Evolutionary conservation across 2,888 invertebrate genomes (phyloP).

Genomic region (Tachina grossa): DNA sequence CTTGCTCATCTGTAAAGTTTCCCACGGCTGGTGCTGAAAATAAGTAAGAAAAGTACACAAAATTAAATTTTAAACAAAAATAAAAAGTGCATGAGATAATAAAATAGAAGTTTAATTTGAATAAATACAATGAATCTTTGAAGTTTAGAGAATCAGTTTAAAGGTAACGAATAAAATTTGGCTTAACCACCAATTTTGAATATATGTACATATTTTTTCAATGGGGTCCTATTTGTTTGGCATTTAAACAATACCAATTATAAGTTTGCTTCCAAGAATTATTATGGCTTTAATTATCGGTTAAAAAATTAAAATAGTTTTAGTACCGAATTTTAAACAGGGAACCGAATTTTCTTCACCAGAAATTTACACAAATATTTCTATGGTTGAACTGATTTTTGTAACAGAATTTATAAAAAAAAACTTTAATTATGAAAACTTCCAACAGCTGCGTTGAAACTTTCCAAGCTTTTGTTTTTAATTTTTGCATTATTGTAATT

Average conservation of each 20-base stretch:
- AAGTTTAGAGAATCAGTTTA: too few species aligned
- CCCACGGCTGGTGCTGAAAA: conserved; percentile 84
- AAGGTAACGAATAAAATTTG: too few species aligned
- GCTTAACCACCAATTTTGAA: too few species aligned
- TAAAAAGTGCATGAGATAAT: background rate
- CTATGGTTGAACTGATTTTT: background rate
- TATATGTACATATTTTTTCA: too few species aligned
- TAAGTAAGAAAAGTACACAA: conserved; percentile 26
- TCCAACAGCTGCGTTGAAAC: conserved; percentile 35
- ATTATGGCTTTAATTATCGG: too few species aligned
- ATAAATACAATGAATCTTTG: background rate
- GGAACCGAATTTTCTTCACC: too few species aligned
- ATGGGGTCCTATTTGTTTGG: too few species aligned
- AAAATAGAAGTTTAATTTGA: background rate
- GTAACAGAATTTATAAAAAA: background rate
- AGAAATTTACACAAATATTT: too few species aligned
- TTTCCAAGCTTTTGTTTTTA: conserved; percentile 27
- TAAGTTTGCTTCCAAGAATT: background rate
- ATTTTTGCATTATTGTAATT: background rate
- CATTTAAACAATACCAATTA: too few species aligned
- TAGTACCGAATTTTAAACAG: too few species aligned
- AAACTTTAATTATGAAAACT: conserved; percentile 33
- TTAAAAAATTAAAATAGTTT: too few species aligned
- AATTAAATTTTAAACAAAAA: background rate
- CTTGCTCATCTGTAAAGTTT: conserved; percentile 86